phyloP scores from a whole-genome alignment of 2,113 vertebrate species.

The Ginglymostoma cirratum region DNA sequence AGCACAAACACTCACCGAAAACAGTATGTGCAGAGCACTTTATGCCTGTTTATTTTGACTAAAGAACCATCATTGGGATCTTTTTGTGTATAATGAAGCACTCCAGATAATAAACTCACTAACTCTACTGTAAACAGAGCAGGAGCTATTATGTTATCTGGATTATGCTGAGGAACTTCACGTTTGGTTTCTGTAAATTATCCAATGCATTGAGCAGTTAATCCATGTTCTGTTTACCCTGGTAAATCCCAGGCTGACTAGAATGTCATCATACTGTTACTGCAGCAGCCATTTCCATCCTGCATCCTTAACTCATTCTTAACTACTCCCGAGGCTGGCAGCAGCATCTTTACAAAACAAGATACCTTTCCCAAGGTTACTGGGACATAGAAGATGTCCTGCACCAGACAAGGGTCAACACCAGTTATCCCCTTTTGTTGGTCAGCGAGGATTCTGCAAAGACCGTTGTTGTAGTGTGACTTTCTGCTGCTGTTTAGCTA shows the following conservation, averaged over 20 bases:
- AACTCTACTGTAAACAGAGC: conserved; percentile 63
- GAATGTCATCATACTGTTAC: conserved; percentile 43
- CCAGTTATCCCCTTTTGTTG: not conserved
- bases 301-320: conserved; percentile 26
- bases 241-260: conserved; percentile 46
- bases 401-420: not conserved
- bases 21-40: conserved; percentile 56
- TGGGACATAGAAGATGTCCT: not conserved
- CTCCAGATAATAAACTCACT: conserved; percentile 75
- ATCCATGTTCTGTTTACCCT: conserved; percentile 67
- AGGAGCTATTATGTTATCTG: conserved; percentile 77
- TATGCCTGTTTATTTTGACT: conserved; percentile 74
- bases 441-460: not conserved
- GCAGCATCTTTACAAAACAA: not conserved
- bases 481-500: not conserved
- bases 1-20: conserved; percentile 61
- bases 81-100: conserved; percentile 71
- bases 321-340: not conserved
- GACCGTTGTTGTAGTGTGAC: too few species aligned
- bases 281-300: not conserved
- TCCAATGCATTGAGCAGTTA: conserved; percentile 60
- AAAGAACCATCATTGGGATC: conserved; percentile 66
- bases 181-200: conserved; percentile 58
- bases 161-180: conserved; percentile 60
- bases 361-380: not conserved